phyloP scores from a whole-genome alignment of 2,113 vertebrate species.

The Theristicus caerulescens region DNA sequence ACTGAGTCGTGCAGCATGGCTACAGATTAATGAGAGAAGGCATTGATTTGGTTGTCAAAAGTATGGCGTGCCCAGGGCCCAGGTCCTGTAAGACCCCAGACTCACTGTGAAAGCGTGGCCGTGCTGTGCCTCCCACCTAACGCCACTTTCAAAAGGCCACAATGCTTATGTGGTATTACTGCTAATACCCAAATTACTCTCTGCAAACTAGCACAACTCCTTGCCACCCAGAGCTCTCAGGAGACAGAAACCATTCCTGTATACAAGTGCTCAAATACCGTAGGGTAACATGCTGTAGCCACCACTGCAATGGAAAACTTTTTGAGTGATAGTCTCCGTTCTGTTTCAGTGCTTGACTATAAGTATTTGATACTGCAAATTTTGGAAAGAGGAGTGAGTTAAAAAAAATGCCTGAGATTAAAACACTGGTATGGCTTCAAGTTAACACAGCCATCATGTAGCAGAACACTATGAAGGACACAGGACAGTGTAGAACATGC shows the following conservation, averaged over 20 bases:
- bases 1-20: not conserved
- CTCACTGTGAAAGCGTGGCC: not conserved
- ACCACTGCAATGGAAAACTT: not conserved
- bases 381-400: not conserved
- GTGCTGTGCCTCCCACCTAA: not conserved
- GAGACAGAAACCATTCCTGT: not conserved
- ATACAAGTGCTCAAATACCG: not conserved
- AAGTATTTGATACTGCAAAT: not conserved
- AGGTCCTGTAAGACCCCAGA: not conserved
- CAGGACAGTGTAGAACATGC: not conserved
- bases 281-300: not conserved
- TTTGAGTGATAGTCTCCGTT: not conserved
- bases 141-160: not conserved
- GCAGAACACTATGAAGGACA: not conserved
- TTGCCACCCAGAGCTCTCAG: not conserved
- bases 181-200: not conserved
- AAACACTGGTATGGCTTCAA: not conserved
- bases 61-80: not conserved
- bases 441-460: not conserved
- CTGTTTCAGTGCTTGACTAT: not conserved
- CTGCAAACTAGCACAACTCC: not conserved
- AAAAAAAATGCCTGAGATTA: not conserved
- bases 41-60: not conserved
- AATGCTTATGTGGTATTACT: not conserved
- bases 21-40: not conserved